Conservation (phyloP, 2,113 vertebrate species). For the Bujurquina vittata region DNA sequence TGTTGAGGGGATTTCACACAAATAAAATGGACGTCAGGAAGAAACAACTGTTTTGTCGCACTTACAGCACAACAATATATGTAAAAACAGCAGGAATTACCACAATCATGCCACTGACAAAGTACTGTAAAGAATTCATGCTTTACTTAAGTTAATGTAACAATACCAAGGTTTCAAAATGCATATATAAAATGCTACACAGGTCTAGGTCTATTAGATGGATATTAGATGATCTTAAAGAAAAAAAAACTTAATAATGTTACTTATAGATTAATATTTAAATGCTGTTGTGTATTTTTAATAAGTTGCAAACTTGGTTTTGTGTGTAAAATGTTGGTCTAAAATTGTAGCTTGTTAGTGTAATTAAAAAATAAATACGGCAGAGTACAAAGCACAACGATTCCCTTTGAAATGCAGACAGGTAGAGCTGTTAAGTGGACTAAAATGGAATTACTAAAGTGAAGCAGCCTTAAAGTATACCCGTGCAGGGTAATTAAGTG, state of each 20-base stretch:
- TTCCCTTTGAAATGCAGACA: not conserved
- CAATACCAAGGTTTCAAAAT: no score
- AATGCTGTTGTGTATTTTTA: not conserved
- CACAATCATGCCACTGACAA: not conserved
- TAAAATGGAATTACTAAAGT: not conserved
- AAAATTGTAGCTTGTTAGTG: not conserved
- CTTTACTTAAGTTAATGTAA: not conserved
- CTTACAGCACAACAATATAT: slow-evolving; percentile 4
- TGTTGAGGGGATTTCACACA: slow-evolving; percentile 10
- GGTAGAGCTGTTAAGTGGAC: not conserved
- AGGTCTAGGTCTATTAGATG: no score
- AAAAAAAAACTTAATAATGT: not conserved
- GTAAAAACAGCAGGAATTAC: not conserved
- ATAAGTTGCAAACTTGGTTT: not conserved
- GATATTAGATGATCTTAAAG: no score
- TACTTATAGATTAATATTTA: not conserved
- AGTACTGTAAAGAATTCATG: not conserved
- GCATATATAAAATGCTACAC: no score
- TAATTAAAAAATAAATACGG: not conserved
- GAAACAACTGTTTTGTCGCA: not conserved
- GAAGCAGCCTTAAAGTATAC: not conserved
- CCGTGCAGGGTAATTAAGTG: not conserved
- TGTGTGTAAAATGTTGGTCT: not conserved
- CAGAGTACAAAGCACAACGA: not conserved
- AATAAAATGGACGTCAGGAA: slow-evolving; percentile 31